Evolutionary conservation across 2,888 invertebrate species (phyloP).

Genomic region (Dicroscelio sp.): DNA sequence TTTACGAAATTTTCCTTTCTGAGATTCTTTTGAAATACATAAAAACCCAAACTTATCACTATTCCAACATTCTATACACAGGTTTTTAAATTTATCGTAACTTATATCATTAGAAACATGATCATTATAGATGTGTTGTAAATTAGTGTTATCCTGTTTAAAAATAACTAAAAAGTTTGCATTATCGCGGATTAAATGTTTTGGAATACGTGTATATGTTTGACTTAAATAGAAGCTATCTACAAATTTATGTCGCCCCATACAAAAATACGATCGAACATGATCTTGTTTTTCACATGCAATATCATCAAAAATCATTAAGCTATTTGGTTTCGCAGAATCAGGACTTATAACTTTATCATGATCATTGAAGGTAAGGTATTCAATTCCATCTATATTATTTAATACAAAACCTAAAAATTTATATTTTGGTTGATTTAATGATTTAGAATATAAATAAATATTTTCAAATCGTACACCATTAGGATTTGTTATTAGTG

Average conservation of each 20-base stretch:
- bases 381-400: neutral
- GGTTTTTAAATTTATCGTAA: constrained; percentile 74
- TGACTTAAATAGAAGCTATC: neutral
- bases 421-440: neutral
- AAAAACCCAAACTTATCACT: constrained; percentile 80
- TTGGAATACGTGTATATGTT: neutral
- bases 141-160: constrained; percentile 75
- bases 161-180: constrained; percentile 76
- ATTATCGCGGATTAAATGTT: neutral
- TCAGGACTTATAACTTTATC: neutral
- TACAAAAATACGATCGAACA: neutral
- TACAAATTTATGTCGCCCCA: neutral
- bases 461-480: constrained; percentile 2
- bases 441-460: constrained; percentile 14
- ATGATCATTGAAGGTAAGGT: neutral
- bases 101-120: constrained; percentile 33
- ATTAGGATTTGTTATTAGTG: neutral
- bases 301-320: constrained; percentile 5
- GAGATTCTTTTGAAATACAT: constrained; percentile 82
- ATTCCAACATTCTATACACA: constrained; percentile 79
- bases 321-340: neutral
- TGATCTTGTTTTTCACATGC: constrained; percentile 85
- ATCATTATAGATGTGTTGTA: constrained; percentile 77
- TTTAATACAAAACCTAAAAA: neutral
- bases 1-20: constrained; percentile 79